These are phyloP conservation scores for Xiphorhynchus erythropygius DNA, from an alignment of 2,797 vertebrate genomes.

Conservation along the genomic window DNA sequence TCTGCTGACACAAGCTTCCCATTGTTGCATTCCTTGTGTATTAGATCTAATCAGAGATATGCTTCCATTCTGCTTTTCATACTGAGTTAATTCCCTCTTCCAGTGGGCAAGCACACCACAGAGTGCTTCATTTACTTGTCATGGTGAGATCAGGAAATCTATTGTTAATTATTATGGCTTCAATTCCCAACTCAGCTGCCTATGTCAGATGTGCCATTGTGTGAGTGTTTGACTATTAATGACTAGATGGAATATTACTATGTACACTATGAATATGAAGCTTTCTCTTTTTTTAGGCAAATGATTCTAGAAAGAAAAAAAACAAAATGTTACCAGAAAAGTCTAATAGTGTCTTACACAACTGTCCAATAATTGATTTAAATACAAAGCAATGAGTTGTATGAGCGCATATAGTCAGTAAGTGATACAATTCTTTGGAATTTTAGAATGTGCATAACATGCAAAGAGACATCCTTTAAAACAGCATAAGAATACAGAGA, in stretches of 20 bases:
- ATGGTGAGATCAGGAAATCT: slow-evolving; percentile 63
- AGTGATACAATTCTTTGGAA: neutral
- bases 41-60: slow-evolving; percentile 50
- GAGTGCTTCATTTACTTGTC: slow-evolving; percentile 66
- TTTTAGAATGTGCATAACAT: neutral
- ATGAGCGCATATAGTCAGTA: neutral
- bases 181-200: slow-evolving; percentile 64
- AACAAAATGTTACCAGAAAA: neutral
- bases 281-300: neutral
- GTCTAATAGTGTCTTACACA: neutral
- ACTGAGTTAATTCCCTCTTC: slow-evolving; percentile 63
- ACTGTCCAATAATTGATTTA: neutral
- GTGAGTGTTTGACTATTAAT: slow-evolving; percentile 37
- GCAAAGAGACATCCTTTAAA: neutral
- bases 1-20: slow-evolving; percentile 44
- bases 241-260: slow-evolving; percentile 33
- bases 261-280: neutral
- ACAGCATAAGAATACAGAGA: neutral
- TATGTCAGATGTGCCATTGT: slow-evolving; percentile 49
- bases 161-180: slow-evolving; percentile 71
- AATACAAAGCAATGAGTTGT: neutral
- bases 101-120: slow-evolving; percentile 40
- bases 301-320: neutral
- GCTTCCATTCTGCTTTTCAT: slow-evolving; percentile 44
- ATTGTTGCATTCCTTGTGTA: slow-evolving; percentile 33